Evolutionary conservation across 2,797 vertebrate species (phyloP).

Genomic region (Muraenolepis orangiensis): DNA sequence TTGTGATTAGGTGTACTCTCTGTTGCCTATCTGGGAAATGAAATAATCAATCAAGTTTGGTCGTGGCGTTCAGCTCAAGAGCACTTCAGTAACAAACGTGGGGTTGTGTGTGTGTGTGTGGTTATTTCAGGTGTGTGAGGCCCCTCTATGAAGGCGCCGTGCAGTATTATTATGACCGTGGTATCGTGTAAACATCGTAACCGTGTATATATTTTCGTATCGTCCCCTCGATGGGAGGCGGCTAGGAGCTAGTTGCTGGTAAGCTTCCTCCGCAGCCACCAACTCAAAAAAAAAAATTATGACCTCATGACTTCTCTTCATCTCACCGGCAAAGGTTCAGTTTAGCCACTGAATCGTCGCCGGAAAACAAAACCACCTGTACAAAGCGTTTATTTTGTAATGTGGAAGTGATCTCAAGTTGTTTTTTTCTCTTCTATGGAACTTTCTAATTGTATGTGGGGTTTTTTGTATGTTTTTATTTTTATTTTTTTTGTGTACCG

Average conservation of each 20-base stretch:
- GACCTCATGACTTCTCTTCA: neutral
- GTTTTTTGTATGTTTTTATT: slow-evolving; percentile 6
- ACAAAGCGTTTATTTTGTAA: neutral
- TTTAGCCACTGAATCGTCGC: neutral
- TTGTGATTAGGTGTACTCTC: neutral
- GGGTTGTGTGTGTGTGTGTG: neutral
- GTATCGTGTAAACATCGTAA: slow-evolving; percentile 29
- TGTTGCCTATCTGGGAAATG: neutral
- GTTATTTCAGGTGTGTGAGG: neutral
- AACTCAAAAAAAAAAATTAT: no score
- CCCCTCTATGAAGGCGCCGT: neutral
- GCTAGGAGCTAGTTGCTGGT: neutral
- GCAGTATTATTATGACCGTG: slow-evolving; percentile 22
- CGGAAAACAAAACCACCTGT: neutral
- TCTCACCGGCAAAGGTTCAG: neutral
- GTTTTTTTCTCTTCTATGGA: neutral
- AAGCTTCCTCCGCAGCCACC: neutral
- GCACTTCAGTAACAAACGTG: neutral
- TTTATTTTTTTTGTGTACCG: slow-evolving; percentile 38
- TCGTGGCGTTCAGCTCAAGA: neutral
- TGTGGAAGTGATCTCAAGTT: neutral
- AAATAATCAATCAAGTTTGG: neutral
- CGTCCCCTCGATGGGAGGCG: neutral
- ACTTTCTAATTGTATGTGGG: neutral
- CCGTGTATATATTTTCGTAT: slow-evolving; percentile 17